Conservation (phyloP, 1,140 invertebrate genomes). For the Pseudomyrmex cubaensis region DNA sequence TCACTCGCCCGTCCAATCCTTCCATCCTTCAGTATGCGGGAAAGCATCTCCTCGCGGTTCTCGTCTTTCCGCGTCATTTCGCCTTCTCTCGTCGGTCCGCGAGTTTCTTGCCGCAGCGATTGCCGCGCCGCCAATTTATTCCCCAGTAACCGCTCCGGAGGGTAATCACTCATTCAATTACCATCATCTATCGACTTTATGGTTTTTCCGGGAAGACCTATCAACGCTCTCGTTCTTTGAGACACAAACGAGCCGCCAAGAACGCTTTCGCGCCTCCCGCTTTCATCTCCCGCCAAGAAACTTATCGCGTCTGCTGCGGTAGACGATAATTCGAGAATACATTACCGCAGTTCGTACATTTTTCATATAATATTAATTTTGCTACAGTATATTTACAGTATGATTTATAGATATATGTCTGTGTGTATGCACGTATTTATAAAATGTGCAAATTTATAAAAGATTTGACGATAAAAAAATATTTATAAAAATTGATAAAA, state of each 20-base stretch:
- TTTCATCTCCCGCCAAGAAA: conserved; percentile 66
- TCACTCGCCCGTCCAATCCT: too few species aligned
- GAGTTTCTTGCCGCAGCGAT: conserved; percentile 50
- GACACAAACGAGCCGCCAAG: conserved; percentile 30
- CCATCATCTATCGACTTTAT: conserved; percentile 63
- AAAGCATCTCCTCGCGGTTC: neutral
- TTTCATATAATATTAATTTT: conserved; percentile 17
- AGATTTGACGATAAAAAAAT: too few species aligned
- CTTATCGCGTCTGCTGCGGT: conserved; percentile 21
- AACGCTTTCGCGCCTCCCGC: conserved; percentile 20
- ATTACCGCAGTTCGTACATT: neutral
- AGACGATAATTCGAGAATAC: conserved; percentile 26
- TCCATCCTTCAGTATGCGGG: conserved; percentile 22
- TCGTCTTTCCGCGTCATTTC: conserved; percentile 28
- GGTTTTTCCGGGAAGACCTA: conserved; percentile 60
- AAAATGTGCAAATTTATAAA: neutral
- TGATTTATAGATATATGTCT: conserved; percentile 3
- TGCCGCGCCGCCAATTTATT: conserved; percentile 64
- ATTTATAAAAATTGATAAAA: neutral
- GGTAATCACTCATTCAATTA: conserved; percentile 71
- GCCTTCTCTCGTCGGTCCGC: conserved; percentile 7
- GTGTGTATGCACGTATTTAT: neutral
- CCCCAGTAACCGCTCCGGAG: conserved; percentile 37
- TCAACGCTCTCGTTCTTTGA: conserved; percentile 42
- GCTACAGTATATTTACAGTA: neutral